These are phyloP conservation scores for Drosophila subquinaria DNA, from an alignment of 2,888 invertebrate genomes.

Conservation along the genomic window DNA sequence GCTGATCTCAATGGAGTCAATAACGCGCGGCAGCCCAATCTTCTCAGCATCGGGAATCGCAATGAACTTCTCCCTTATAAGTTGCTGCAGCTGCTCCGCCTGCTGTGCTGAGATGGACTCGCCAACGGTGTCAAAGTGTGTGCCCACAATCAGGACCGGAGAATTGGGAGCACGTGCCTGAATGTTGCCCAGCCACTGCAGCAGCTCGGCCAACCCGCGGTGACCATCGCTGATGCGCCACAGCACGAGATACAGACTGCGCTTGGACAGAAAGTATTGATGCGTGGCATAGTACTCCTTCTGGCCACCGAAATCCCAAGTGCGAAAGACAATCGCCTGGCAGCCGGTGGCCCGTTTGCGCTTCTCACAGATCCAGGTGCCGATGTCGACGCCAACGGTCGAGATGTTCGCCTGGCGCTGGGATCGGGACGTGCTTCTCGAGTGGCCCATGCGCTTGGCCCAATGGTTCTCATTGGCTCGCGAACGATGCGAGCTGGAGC, in stretches of 20 bases:
- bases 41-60: constrained; percentile 98
- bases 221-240: constrained; percentile 98
- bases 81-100: constrained; percentile 93
- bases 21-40: constrained; percentile 95
- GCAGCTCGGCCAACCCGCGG: constrained; percentile 94
- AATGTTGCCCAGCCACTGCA: constrained; percentile 98
- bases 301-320: constrained; percentile 99
- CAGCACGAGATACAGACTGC: constrained; percentile 97
- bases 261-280: constrained; percentile 98
- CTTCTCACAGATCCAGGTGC: constrained; percentile 97
- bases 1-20: constrained; percentile 96
- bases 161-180: constrained; percentile 98
- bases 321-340: constrained; percentile 95
- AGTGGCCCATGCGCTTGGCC: constrained; percentile 98
- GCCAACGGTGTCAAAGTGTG: constrained; percentile 95
- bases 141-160: constrained; percentile 98
- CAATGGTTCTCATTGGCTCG: constrained; percentile 90
- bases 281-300: constrained; percentile 99
- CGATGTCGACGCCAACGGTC: constrained; percentile 99
- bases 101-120: constrained; percentile 85
- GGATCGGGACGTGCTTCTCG: constrained; percentile 91
- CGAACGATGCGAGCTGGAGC: constrained; percentile 89
- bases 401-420: constrained; percentile 92
- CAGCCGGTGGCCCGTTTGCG: constrained; percentile 90
- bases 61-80: constrained; percentile 94